phyloP scores from a whole-genome alignment of 2,888 invertebrate species.

The Hirtodrosophila confusa region DNA sequence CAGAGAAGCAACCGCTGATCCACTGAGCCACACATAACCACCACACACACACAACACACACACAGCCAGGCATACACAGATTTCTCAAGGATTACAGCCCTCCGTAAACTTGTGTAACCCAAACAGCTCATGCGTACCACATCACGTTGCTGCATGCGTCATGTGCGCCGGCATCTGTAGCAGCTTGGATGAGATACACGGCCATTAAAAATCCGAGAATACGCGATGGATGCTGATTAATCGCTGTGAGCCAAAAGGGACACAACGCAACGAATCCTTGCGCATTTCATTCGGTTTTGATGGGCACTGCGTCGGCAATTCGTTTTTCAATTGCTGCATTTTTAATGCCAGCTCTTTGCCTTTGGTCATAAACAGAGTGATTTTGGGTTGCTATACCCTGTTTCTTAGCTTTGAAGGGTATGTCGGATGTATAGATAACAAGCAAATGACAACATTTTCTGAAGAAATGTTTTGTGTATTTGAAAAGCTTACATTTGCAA shows the following conservation, averaged over 20 bases:
- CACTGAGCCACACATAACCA: slow-evolving; percentile 7
- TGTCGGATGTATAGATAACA: neutral
- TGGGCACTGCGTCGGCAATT: slow-evolving; percentile 64
- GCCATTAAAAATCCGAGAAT: slow-evolving; percentile 41
- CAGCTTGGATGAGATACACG: slow-evolving; percentile 33
- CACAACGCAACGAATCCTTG: slow-evolving; percentile 9
- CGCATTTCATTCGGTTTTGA: slow-evolving; percentile 67
- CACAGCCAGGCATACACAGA: slow-evolving; percentile 3
- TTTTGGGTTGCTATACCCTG: slow-evolving; percentile 17
- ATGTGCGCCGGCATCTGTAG: slow-evolving; percentile 35
- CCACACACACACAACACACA: slow-evolving; percentile 1
- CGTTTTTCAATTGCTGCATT: slow-evolving; percentile 77
- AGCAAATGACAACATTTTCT: neutral
- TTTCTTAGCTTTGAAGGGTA: neutral
- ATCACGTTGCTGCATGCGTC: slow-evolving; percentile 52
- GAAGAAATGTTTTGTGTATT: too few species aligned
- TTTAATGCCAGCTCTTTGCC: slow-evolving; percentile 54
- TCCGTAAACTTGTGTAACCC: slow-evolving; percentile 40
- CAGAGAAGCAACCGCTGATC: slow-evolving; percentile 28
- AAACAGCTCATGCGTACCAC: slow-evolving; percentile 39
- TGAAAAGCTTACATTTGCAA: too few species aligned
- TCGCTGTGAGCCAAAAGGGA: slow-evolving; percentile 44
- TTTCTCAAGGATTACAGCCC: slow-evolving; percentile 35
- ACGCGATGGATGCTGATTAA: slow-evolving; percentile 53
- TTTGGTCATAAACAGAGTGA: slow-evolving; percentile 41